These are phyloP conservation scores for Prosapia bicincta DNA, from an alignment of 2,888 invertebrate species.

Conservation along the genomic window DNA sequence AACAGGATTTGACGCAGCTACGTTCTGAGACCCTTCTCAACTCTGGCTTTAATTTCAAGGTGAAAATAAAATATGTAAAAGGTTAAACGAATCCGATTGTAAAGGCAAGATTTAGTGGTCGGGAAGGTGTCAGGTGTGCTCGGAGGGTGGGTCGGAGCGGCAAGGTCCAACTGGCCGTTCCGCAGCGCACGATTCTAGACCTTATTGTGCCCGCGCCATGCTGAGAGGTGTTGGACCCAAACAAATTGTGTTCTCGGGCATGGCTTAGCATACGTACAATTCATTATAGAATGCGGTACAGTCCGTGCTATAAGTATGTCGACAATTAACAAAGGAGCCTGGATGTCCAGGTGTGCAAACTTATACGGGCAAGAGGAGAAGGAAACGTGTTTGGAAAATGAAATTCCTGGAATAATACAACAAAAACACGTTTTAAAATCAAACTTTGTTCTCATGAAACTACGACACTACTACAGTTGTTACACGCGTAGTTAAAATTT, in stretches of 20 bases:
- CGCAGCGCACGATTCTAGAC: neutral
- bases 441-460: too few relatives aligned
- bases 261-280: conserved; percentile 31
- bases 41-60: neutral
- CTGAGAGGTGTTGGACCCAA: conserved; percentile 30
- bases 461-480: too few relatives aligned
- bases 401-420: too few relatives aligned
- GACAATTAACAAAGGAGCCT: neutral
- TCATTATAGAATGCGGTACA: conserved; percentile 20
- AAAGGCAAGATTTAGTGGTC: neutral
- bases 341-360: neutral
- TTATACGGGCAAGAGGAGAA: too few relatives aligned
- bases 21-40: neutral
- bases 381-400: too few relatives aligned
- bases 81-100: neutral
- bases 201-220: neutral
- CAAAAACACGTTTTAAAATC: too few relatives aligned
- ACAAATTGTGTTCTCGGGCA: conserved; percentile 29
- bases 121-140: neutral
- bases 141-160: neutral
- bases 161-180: neutral
- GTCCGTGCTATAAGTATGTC: neutral
- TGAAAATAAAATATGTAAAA: conserved; percentile 2
- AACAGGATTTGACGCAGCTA: neutral
- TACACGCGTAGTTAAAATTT: too few relatives aligned